Conservation (phyloP, 2,113 vertebrate genomes). For the Oncorhynchus keta region DNA sequence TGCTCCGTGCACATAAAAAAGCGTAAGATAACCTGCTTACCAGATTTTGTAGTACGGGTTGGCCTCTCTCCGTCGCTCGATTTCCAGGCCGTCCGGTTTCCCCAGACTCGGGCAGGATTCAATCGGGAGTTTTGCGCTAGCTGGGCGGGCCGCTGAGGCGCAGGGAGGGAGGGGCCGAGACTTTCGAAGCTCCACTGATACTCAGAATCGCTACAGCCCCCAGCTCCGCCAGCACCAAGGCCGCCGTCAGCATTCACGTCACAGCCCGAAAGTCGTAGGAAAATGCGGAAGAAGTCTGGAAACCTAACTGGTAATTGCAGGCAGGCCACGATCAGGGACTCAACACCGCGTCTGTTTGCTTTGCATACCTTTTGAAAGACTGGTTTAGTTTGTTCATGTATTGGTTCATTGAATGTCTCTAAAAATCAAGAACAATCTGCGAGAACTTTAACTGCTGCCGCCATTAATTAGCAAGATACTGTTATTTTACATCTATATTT, state of each 20-base stretch:
- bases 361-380: not conserved
- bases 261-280: slow-evolving; percentile 88
- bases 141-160: slow-evolving; percentile 85
- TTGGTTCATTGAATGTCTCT: too few species aligned
- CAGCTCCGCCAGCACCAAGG: slow-evolving; percentile 85
- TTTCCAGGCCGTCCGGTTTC: slow-evolving; percentile 75
- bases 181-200: slow-evolving; percentile 74
- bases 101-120: slow-evolving; percentile 80
- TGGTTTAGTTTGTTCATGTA: not conserved
- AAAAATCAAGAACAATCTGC: too few species aligned
- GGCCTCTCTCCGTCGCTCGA: slow-evolving; percentile 57
- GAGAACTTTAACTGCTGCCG: too few species aligned
- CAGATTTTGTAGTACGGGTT: slow-evolving; percentile 63
- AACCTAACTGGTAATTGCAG: slow-evolving; percentile 70
- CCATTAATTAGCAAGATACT: too few species aligned
- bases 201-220: slow-evolving; percentile 79
- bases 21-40: slow-evolving; percentile 58
- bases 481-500: too few species aligned
- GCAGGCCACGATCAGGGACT: slow-evolving; percentile 62
- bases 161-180: slow-evolving; percentile 90
- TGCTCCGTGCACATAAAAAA: not conserved
- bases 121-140: slow-evolving; percentile 83
- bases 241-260: slow-evolving; percentile 92
- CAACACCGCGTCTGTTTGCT: not conserved
- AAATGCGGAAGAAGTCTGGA: slow-evolving; percentile 86